Evolutionary conservation across 1,140 invertebrate species (phyloP), one percentile per base, ranked within the genome.

Genomic region (Caerostris darwini): DNA sequence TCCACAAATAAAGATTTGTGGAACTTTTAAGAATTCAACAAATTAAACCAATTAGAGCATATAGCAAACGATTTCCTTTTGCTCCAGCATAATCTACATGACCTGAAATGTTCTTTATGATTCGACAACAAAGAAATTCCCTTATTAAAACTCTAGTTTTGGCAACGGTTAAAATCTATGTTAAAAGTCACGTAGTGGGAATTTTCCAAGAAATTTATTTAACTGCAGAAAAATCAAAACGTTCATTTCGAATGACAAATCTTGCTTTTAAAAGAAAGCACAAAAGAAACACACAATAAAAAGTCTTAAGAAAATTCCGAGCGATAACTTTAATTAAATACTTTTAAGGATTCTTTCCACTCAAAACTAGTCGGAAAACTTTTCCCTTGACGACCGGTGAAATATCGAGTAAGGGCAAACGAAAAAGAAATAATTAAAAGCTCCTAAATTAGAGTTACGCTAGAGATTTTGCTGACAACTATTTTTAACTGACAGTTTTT

Each of bases 311-410:
- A 90, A 90, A 90, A 88, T 64, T 64, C 88, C n/a, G 6, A 17
- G 69, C 88, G 88, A 90, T 90, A 77, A 77, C 67, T 90, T 90
- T 71, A 90, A 90, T 90, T 90, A 90, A 90, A 90, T 90, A 69
- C 88, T 90, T 69, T 85, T 90, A 34, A 53, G 61, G 86, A 88
- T 64, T 61, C 86, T 64, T 88, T 53, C 86, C 86, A 64, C 86
- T 88, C 86, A 88, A 88, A 88, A 88, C 61, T 85, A 85, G 53
- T 56, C 19, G 53, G 86, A 64, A 88, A 90, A 90, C 64, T 90
- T 90, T 90, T 90, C 64, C 53, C 50, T 17, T 64, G 86, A 64
- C 61, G 58, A 88, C 86, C 34, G 8, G 86, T 57, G 64, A 88
- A 88, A 88, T 88, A 88, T 88, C 61, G 71, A 83, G 17, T 17